These are phyloP conservation scores for Camponotus floridanus DNA, from an alignment of 1,140 invertebrate species.

Conservation along the genomic window DNA sequence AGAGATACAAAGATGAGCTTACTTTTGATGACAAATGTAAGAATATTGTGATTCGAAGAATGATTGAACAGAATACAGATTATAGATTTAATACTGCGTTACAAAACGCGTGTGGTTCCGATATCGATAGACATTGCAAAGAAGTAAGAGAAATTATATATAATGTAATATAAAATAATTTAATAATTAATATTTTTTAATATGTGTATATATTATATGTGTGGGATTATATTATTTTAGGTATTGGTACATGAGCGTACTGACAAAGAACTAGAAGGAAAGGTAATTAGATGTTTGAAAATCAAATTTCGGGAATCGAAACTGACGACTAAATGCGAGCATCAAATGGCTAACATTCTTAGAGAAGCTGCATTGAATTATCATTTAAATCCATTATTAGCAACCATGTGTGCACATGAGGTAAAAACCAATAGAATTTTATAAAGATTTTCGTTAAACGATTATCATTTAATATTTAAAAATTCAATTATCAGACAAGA, in stretches of 20 bases:
- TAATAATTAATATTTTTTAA: slow-evolving; percentile 1
- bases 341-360: slow-evolving; percentile 93
- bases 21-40: slow-evolving; percentile 95
- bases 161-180: slow-evolving; percentile 43
- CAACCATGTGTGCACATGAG: slow-evolving; percentile 90
- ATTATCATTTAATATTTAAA: slow-evolving; percentile 4
- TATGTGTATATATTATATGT: slow-evolving; percentile 3
- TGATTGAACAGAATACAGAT: slow-evolving; percentile 97
- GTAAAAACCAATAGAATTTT: slow-evolving; percentile 76
- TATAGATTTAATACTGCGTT: slow-evolving; percentile 96
- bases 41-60: slow-evolving; percentile 93
- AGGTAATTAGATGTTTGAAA: slow-evolving; percentile 91
- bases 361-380: slow-evolving; percentile 96
- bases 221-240: slow-evolving; percentile 61
- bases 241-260: slow-evolving; percentile 78
- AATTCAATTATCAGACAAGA: neutral
- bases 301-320: slow-evolving; percentile 92
- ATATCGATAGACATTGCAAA: slow-evolving; percentile 90
- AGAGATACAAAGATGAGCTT: slow-evolving; percentile 92
- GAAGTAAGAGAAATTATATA: slow-evolving; percentile 77
- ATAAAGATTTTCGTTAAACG: neutral
- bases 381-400: slow-evolving; percentile 93
- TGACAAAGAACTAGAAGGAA: slow-evolving; percentile 85
- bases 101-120: slow-evolving; percentile 91
- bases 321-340: slow-evolving; percentile 91